Evolutionary conservation across 1,140 invertebrate species (phyloP), one percentile per base, ranked within the genome.

Genomic region (Helicoverpa zea): DNA sequence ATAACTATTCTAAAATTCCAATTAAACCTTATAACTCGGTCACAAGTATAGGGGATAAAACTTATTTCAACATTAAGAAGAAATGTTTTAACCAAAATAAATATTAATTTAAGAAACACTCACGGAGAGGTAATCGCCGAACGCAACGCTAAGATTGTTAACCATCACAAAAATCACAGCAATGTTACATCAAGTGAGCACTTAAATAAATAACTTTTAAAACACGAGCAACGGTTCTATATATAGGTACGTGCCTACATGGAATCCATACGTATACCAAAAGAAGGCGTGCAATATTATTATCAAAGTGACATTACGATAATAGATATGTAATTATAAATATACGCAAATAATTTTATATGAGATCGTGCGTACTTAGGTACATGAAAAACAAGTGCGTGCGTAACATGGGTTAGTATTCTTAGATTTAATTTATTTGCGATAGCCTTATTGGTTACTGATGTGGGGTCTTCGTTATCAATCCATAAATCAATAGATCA

Each of bases 81-180:
- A 3, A 43, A 64, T n/a, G 12, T 13, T 35, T n/a, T 35, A 18
- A 1, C 0, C n/a, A 30, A 61, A 12, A 66, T 10, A 47, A 70
- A 13, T 14, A 51, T n/a, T 14, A 51, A 7, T 2, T 29, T 13
- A 29, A 52, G 1, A 47, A 75, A 49, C 51, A 64, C 74, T 77
- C 59, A 77, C 74, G 58, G 74, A 64, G 18, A 77, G 49, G 16
- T 52, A 77, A 77, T 77, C 74, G n/a, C 59, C 47, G 13, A 64
- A 51, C 3, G 47, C 61, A 64, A 51, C 4, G 49, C 18, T 52
- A 30, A 77, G 64, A 52, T 77, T 52, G 59, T 64, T 77, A 29
- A 77, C 59, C 74, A 77, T 77, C 59, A 77, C 74, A 63, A 52
- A 30, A 35, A 13, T 29, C 59, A 70, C 66, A 51, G 52, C 47